phyloP scores from a whole-genome alignment of 1,140 invertebrate species.

The Lordiphosa clarofinis region DNA sequence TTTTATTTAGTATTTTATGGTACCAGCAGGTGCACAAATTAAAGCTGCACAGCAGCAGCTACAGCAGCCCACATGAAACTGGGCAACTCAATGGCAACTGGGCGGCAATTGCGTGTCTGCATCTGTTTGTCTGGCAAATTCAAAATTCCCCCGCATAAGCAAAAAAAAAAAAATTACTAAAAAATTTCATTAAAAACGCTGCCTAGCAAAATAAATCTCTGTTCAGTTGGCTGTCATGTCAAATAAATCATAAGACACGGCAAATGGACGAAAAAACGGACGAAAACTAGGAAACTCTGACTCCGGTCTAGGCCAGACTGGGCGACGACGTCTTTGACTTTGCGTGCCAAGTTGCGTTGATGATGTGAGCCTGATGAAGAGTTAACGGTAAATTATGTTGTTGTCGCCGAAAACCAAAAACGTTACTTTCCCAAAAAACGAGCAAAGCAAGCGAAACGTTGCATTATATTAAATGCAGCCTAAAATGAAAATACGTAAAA shows the following conservation, averaged over 20 bases:
- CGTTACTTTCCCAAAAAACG: conserved; percentile 61
- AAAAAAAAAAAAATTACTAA: conserved; percentile 30
- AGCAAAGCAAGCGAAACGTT: conserved; percentile 15
- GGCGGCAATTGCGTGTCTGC: conserved; percentile 67
- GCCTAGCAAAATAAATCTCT: conserved; percentile 68
- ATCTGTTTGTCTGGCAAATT: conserved; percentile 37
- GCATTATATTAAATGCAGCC: conserved; percentile 46
- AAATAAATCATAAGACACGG: conserved; percentile 72
- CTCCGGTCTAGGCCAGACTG: conserved; percentile 9
- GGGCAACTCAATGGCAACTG: conserved; percentile 25
- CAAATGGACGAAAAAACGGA: conserved; percentile 40
- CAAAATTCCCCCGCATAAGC: conserved; percentile 22
- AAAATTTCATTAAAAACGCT: conserved; percentile 65
- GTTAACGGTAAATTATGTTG: conserved; percentile 71
- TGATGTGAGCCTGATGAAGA: conserved; percentile 47
- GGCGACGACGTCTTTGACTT: conserved; percentile 21
- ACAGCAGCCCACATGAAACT: conserved; percentile 19
- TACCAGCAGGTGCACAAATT: conserved; percentile 59
- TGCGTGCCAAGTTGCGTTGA: conserved; percentile 51
- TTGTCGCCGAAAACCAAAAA: conserved; percentile 40
- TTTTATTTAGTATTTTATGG: conserved; percentile 16
- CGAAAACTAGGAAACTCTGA: conserved; percentile 27
- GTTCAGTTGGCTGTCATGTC: conserved; percentile 71
- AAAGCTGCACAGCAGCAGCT: conserved; percentile 24
- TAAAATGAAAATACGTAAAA: conserved; percentile 1